Percentiles rank a stretch among this genome's conserved stretches.
phyloP scores from a whole-genome alignment of 1,140 invertebrate species.

The Spodoptera litura region DNA sequence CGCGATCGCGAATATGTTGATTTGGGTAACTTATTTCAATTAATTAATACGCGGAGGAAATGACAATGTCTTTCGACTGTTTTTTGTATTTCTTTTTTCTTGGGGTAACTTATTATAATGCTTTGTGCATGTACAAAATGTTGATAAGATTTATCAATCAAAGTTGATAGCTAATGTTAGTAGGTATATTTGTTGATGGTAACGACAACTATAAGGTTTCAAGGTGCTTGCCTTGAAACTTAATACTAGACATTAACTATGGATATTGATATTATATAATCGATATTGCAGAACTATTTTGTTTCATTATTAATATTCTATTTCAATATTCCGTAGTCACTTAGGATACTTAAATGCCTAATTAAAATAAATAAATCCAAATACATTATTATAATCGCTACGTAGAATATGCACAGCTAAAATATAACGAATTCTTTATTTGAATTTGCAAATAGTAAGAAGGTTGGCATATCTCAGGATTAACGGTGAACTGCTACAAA shows the following conservation, averaged over 20 bases:
- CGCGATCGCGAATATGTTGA: background rate
- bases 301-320: background rate
- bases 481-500: constrained; percentile 5
- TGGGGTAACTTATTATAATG: background rate
- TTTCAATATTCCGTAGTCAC: background rate
- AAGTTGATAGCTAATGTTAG: no score
- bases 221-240: constrained; percentile 28
- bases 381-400: background rate
- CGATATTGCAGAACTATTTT: constrained; percentile 7
- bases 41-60: constrained; percentile 5
- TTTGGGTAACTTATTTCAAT: constrained; percentile 1
- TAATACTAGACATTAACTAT: background rate
- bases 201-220: constrained; percentile 26
- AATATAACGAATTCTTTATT: constrained; percentile 3
- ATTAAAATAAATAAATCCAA: constrained; percentile 7
- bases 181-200: constrained; percentile 1
- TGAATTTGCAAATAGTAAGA: background rate
- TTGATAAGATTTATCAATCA: no score
- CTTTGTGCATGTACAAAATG: no score
- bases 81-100: background rate
- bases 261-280: constrained; percentile 15
- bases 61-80: background rate
- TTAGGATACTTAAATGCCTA: background rate
- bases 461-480: constrained; percentile 16
- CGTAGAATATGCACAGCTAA: background rate